Evolutionary conservation across 1,140 invertebrate genomes (phyloP).

Genomic region (Harpegnathos saltator): DNA sequence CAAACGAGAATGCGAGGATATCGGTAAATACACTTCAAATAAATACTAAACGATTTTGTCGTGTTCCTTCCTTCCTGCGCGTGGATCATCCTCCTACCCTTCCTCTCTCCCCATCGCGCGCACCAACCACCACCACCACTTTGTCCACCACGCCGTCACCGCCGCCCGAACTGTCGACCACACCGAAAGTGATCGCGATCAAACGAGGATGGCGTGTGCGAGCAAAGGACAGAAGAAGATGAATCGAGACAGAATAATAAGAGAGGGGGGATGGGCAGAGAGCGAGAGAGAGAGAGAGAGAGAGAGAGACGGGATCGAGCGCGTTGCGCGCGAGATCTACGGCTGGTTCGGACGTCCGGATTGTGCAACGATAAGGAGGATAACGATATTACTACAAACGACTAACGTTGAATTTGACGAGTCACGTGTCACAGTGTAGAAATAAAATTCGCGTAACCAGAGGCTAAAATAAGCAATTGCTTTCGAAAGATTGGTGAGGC

Average conservation of each 20-base stretch:
- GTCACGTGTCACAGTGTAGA: too few species aligned
- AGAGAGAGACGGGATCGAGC: slow-evolving; percentile 17
- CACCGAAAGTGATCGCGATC: slow-evolving; percentile 62
- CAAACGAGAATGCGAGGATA: slow-evolving; percentile 29
- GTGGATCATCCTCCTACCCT: slow-evolving; percentile 47
- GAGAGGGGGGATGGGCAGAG: too few species aligned
- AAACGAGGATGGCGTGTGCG: slow-evolving; percentile 47
- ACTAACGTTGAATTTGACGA: not conserved
- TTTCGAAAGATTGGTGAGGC: too few species aligned
- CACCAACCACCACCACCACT: slow-evolving; percentile 48
- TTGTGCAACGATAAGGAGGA: too few species aligned
- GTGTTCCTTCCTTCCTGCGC: slow-evolving; percentile 55
- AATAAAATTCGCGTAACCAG: too few species aligned
- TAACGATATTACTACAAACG: slow-evolving; percentile 5
- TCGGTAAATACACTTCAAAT: slow-evolving; percentile 60
- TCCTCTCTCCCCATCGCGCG: slow-evolving; percentile 44
- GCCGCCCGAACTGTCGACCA: slow-evolving; percentile 53
- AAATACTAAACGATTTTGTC: slow-evolving; percentile 62
- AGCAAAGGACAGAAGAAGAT: slow-evolving; percentile 15
- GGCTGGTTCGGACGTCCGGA: slow-evolving; percentile 38
- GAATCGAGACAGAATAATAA: slow-evolving; percentile 16
- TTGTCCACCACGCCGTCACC: slow-evolving; percentile 36
- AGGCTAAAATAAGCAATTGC: too few species aligned
- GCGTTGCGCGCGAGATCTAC: slow-evolving; percentile 34
- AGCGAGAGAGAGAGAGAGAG: not conserved